Evolutionary conservation across 2,113 vertebrate species (phyloP).

Genomic region (Pristiophorus japonicus): DNA sequence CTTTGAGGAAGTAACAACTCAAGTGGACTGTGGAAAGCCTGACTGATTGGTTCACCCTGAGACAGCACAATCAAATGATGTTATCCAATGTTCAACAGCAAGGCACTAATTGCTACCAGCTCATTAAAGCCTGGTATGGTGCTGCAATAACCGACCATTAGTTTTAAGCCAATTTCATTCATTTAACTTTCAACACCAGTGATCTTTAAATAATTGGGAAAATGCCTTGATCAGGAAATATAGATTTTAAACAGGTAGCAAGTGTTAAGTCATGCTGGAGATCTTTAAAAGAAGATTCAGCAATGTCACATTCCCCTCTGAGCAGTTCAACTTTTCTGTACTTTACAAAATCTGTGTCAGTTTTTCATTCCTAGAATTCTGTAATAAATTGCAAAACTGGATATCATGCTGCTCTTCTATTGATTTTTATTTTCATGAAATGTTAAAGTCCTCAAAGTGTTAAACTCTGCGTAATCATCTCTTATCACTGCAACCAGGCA

Average conservation of each 20-base stretch:
- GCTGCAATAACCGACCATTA: neutral
- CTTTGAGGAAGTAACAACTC: neutral
- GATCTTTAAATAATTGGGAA: neutral
- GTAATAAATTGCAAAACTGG: neutral
- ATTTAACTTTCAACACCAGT: neutral
- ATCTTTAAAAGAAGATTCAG: neutral
- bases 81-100: neutral
- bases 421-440: neutral
- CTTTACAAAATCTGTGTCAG: neutral
- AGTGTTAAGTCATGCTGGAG: neutral
- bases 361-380: neutral
- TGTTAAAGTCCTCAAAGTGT: neutral
- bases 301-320: neutral
- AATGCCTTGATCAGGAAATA: neutral
- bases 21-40: no score
- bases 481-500: neutral
- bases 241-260: neutral
- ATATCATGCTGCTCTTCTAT: neutral
- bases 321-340: neutral
- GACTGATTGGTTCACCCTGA: no score
- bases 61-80: no score
- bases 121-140: neutral
- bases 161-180: neutral
- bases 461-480: neutral
- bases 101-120: no score